Conservation (phyloP, 1,140 invertebrate species). For the Wasmannia auropunctata region DNA sequence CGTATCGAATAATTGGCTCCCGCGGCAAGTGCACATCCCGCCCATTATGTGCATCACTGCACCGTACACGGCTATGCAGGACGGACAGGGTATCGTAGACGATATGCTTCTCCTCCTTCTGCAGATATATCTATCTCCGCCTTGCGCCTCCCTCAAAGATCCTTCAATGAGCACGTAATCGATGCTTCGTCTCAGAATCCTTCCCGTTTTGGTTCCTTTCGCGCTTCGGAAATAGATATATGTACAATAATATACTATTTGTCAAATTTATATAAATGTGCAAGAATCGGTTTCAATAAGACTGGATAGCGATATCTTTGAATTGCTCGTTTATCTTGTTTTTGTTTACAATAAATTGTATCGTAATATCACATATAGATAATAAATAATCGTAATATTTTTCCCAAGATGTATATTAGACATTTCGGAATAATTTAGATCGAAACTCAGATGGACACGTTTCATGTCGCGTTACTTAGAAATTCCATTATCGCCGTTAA, state of each 20-base stretch:
- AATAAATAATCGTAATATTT: neutral
- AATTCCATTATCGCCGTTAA: conserved; percentile 47
- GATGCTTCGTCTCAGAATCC: conserved; percentile 27
- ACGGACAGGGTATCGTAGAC: conserved; percentile 68
- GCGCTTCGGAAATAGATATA: neutral
- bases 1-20: conserved; percentile 86
- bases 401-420: neutral
- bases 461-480: conserved; percentile 42
- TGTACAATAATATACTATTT: neutral
- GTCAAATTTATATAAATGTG: neutral
- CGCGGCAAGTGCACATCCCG: conserved; percentile 85
- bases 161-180: conserved; percentile 54
- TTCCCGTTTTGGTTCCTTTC: neutral
- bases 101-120: conserved; percentile 63
- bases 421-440: conserved; percentile 2
- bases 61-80: conserved; percentile 74
- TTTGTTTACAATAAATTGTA: neutral
- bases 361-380: neutral
- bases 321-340: neutral
- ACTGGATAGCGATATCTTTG: neutral
- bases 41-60: conserved; percentile 84
- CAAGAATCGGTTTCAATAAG: neutral
- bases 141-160: conserved; percentile 58
- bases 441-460: conserved; percentile 21
- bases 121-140: conserved; percentile 39